These are phyloP conservation scores for Danio rerio DNA, from an alignment of 2,113 vertebrate species.

Conservation along the genomic window DNA sequence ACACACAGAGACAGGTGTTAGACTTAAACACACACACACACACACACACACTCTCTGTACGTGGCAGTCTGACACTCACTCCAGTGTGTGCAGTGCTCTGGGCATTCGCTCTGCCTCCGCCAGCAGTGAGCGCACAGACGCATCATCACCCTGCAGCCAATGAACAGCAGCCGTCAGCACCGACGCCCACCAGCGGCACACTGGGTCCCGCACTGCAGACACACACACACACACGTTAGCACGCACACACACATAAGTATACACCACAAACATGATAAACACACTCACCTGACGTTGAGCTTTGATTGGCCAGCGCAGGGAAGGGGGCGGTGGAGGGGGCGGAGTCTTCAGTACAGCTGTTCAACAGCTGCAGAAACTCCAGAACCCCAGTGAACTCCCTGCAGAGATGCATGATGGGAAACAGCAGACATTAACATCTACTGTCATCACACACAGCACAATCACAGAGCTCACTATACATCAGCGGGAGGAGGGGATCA, in stretches of 20 bases:
- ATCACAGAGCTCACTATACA: no score
- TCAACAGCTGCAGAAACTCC: conserved; percentile 91
- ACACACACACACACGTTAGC: background rate
- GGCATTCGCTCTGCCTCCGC: conserved; percentile 90
- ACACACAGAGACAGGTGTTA: conserved; percentile 34
- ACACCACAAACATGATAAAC: background rate
- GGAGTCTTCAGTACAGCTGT: conserved; percentile 86
- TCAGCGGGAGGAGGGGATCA: no score
- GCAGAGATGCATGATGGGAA: conserved; percentile 48
- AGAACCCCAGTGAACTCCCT: conserved; percentile 90
- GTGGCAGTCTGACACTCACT: conserved; percentile 77
- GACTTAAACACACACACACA: no score
- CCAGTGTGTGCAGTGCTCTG: conserved; percentile 85
- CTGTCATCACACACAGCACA: no score
- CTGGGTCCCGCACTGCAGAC: conserved; percentile 83
- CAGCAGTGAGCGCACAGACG: conserved; percentile 79
- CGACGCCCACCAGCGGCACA: conserved; percentile 95
- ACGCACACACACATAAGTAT: conserved; percentile 1
- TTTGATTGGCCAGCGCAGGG: conserved; percentile 72
- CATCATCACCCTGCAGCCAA: conserved; percentile 92
- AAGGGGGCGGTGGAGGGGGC: conserved; percentile 69
- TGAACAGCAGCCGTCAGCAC: conserved; percentile 84
- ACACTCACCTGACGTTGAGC: conserved; percentile 67
- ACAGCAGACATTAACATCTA: no score
- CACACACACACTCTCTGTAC: background rate